Evolutionary conservation across 2,888 invertebrate species (phyloP), one percentile per base, ranked within the genome.

Genomic region (Yponomeuta malinellus): DNA sequence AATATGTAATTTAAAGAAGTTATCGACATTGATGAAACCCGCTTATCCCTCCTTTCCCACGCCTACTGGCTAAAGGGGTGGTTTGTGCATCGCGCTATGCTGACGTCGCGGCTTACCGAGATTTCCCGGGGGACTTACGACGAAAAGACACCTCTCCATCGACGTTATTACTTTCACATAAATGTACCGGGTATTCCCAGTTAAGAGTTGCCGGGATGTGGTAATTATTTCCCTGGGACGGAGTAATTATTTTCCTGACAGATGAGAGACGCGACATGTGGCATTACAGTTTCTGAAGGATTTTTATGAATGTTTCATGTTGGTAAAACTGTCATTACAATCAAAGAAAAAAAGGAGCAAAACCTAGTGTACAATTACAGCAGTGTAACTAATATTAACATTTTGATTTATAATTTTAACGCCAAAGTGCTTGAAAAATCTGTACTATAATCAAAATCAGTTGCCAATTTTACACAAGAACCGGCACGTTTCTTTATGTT

Each of bases 81-180:
- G 52, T 12, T 59, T 59, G 52, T 15, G 37, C 70, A 69, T 29
- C 64, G 33, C 48, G 70, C 23, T 65, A 37, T 33, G 52, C 52
- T 59, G 48, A 48, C 15, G 70, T 33, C 82, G 82, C 83, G 91
- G 92, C 89, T 92, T 90, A 92, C 88, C 81, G 89, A 88, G 92
- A 92, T 92, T 92, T 92, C 92, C 92, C 91, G 86, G 77, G 90
- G 89, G 91, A 84, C 80, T 83, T 84, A 84, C 86, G 87, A 86
- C 86, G 83, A 88, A 90, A 90, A 90, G 90, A 90, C 90, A 90
- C 89, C 91, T 65, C 52, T 90, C 83, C 88, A 89, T 89, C 84
- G 79, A 79, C 85, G 81, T 84, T 90, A 91, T 91, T 91, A 89
- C 90, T 91, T 90, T 89, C 81, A 85, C 84, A 88, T 89, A 82